Base-by-base conservation (phyloP, 1,140 invertebrate species). In the Musca vetustissima region DNA sequence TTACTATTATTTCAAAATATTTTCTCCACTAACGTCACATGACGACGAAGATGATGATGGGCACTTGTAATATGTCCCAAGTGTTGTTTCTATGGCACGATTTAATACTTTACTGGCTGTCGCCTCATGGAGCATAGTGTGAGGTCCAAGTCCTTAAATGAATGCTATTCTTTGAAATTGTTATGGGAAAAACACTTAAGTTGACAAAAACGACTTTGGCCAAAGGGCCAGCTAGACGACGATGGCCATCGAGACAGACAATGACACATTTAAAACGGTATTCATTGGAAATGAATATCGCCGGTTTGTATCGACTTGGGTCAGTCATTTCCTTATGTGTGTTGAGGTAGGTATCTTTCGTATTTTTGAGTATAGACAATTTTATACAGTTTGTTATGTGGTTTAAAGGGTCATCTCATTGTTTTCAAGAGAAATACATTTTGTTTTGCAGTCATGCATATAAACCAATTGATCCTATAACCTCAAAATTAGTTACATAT, bases 21-120 rank as follows among this genome's bases (percentile, higher is more conserved):
- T 43, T 1, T 11, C 11, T 11, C 6, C 11, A 13, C 6, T 9
- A 43, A 22, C 52, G 17, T 55, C 52, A 55, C 22, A 55, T 55
- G 17, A 55, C 22, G 17, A 22, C 22, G 52, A 43, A 15, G 52
- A 22, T 55, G 13, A 61, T 17, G 19, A 61, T n/a, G 57, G 25
- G 15, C 28, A 61, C 57, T 61, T 61, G 57, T 61, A 61, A 36
- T 36, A 7, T 43, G 28, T 61, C 57, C 28, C 28, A 19, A 61
- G 57, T 61, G 28, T 36, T 57, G 17, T 57, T 57, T 57, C 25
- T n/a, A 32, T 61, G 57, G 57, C 57, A 61, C 57, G 57, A 61
- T 61, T 61, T 61, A 19, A 61, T 61, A 61, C 57, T 61, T 61
- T 55, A 36, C 28, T 36, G 53, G 4, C 57, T 61, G 36, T 43